phyloP scores from a whole-genome alignment of 2,888 invertebrate species.

The Melanostoma scalare region DNA sequence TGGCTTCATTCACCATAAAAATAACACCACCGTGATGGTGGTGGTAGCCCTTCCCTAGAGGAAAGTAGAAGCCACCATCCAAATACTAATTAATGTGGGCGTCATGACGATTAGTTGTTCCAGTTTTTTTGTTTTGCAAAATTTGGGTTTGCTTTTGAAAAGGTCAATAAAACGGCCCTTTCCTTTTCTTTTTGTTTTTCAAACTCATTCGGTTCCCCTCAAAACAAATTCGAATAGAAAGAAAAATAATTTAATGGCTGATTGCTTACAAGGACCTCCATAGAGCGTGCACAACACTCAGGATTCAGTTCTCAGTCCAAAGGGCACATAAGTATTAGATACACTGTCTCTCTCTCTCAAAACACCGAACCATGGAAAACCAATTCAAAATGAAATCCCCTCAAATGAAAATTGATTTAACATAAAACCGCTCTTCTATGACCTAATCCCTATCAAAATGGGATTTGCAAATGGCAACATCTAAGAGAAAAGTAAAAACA shows the following conservation, averaged over 20 bases:
- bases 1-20: not conserved
- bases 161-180: not conserved
- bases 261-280: not conserved
- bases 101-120: not conserved
- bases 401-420: constrained; percentile 50
- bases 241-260: constrained; percentile 6
- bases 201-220: not conserved
- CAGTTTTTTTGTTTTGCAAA: not conserved
- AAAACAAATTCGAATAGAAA: not conserved
- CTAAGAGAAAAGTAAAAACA: constrained; percentile 2
- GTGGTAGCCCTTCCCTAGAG: not conserved
- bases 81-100: constrained; percentile 2
- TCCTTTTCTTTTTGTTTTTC: not conserved
- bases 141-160: not conserved
- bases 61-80: not conserved
- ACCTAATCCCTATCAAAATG: constrained; percentile 52
- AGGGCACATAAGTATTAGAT: not conserved
- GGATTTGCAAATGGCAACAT: constrained; percentile 44
- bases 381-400: constrained; percentile 7
- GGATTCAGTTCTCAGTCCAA: not conserved
- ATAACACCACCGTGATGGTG: not conserved
- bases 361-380: not conserved
- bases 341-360: not conserved
- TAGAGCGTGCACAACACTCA: not conserved
- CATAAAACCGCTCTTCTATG: constrained; percentile 32